A percentile compares a stretch with the other conserved stretches of the same genome.
Conservation (phyloP, 2,888 invertebrate species). For the Drosophila buzzatii region DNA sequence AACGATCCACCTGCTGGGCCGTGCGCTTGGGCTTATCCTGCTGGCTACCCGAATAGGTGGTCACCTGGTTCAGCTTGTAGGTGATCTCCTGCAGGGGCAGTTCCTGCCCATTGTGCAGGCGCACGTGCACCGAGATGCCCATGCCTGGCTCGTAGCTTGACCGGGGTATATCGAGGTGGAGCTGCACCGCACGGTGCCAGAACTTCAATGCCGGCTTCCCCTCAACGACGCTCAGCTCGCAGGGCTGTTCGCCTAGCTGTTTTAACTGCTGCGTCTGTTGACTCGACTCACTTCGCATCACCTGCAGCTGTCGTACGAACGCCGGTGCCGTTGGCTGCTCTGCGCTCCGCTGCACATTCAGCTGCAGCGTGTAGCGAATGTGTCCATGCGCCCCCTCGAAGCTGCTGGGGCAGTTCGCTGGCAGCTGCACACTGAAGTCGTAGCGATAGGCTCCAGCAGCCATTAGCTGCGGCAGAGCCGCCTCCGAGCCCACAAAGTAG, state of each 20-base stretch:
- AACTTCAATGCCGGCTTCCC: conserved; percentile 63
- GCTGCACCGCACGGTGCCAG: conserved; percentile 73
- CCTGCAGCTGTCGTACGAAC: conserved; percentile 34
- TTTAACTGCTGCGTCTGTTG: conserved; percentile 9
- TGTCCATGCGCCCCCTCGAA: conserved; percentile 73
- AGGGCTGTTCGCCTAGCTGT: conserved; percentile 8
- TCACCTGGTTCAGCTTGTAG: conserved; percentile 73
- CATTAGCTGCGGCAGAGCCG: conserved; percentile 65
- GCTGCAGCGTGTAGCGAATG: conserved; percentile 75
- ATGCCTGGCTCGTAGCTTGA: conserved; percentile 72
- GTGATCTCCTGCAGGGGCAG: conserved; percentile 61
- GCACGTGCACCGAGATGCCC: conserved; percentile 74
- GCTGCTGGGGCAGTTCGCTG: conserved; percentile 72
- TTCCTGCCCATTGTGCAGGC: conserved; percentile 67
- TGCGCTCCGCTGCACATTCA: conserved; percentile 59
- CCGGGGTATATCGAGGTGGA: conserved; percentile 73
- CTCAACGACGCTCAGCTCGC: conserved; percentile 59
- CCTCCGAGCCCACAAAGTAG: conserved; percentile 81
- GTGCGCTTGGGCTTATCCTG: conserved; percentile 55
- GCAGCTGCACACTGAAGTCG: conserved; percentile 75
- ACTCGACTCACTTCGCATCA: conserved; percentile 26
- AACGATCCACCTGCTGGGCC: conserved; percentile 55
- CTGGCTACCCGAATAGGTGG: conserved; percentile 59
- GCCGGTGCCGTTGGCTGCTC: conserved; percentile 35
- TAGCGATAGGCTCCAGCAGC: conserved; percentile 72